Evolutionary conservation across 2,797 vertebrate genomes (phyloP).

Genomic region (Macroramphosus scolopax): DNA sequence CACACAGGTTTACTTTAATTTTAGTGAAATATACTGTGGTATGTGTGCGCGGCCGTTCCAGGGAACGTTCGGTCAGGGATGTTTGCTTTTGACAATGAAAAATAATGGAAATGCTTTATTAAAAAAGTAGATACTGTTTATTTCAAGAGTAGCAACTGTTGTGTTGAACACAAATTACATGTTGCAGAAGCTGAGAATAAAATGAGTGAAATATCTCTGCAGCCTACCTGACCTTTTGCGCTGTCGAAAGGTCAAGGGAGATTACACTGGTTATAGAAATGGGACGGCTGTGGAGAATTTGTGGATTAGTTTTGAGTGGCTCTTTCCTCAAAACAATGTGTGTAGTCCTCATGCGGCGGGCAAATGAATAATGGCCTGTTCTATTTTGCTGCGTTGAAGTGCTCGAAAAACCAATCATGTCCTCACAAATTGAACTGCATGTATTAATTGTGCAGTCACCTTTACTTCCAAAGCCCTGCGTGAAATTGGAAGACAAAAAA

Average conservation of each 20-base stretch:
- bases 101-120: too few relatives aligned
- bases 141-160: too few relatives aligned
- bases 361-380: slow-evolving; percentile 6
- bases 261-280: slow-evolving; percentile 16
- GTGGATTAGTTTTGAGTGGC: too few relatives aligned
- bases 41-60: too few relatives aligned
- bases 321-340: slow-evolving; percentile 4
- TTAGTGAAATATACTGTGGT: too few relatives aligned
- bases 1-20: too few relatives aligned
- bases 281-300: slow-evolving; percentile 14
- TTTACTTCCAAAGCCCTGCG: slow-evolving; percentile 10
- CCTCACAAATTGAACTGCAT: neutral
- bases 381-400: slow-evolving; percentile 2
- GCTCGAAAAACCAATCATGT: slow-evolving; percentile 12
- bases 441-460: slow-evolving; percentile 23
- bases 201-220: neutral
- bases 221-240: slow-evolving; percentile 11
- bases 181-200: too few relatives aligned
- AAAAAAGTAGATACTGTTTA: too few relatives aligned
- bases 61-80: too few relatives aligned
- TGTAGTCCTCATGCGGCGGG: slow-evolving; percentile 12
- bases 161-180: too few relatives aligned
- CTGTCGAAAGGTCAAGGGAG: slow-evolving; percentile 20
- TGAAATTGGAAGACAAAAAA: neutral
- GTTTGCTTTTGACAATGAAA: too few relatives aligned